Percentiles rank a stretch among this genome's conserved stretches.
Conservation (phyloP, 2,797 vertebrate species). For the Semaprochilodus insignis region DNA sequence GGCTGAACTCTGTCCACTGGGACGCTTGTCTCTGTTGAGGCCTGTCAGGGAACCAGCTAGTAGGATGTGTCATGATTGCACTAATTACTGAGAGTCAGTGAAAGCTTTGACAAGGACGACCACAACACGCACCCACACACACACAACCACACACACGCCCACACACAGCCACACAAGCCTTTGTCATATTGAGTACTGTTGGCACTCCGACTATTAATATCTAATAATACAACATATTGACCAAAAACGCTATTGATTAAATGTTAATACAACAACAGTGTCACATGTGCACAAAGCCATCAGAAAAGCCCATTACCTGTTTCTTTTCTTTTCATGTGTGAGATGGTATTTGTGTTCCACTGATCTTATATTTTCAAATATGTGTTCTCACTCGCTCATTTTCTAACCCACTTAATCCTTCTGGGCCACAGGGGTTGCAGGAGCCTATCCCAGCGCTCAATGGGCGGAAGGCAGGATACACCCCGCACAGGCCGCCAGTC, state of each 20-base stretch:
- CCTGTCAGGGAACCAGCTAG: slow-evolving; percentile 82
- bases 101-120: slow-evolving; percentile 65
- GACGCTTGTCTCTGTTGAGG: slow-evolving; percentile 73
- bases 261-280: neutral
- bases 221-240: neutral
- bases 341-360: too few species aligned
- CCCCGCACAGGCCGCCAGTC: too few species aligned
- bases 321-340: too few species aligned
- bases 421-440: too few species aligned
- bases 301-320: too few species aligned
- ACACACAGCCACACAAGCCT: slow-evolving; percentile 20
- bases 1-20: slow-evolving; percentile 63
- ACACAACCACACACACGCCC: slow-evolving; percentile 31
- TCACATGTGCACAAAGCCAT: too few species aligned
- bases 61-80: slow-evolving; percentile 78
- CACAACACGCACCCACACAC: slow-evolving; percentile 42
- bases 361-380: too few species aligned
- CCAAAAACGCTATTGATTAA: slow-evolving; percentile 24
- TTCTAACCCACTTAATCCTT: too few species aligned
- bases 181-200: neutral
- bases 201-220: slow-evolving; percentile 6
- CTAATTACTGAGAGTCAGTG: slow-evolving; percentile 85
- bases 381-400: too few species aligned
- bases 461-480: too few species aligned
- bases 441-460: too few species aligned